Evolutionary conservation across 2,888 invertebrate genomes (phyloP).

Genomic region (Lordiphosa fenestrarum): DNA sequence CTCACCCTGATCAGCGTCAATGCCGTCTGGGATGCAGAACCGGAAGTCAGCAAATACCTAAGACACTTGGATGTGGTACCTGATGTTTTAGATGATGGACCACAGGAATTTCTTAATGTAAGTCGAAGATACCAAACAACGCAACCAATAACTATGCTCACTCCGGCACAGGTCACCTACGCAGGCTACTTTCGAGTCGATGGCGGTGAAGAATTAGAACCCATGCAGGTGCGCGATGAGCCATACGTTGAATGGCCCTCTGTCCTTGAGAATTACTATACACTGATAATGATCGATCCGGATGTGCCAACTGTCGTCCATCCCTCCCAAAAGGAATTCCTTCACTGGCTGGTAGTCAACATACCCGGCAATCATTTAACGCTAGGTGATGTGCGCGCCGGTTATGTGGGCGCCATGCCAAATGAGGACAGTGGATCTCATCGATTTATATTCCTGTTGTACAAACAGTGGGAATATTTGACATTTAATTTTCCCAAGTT

Average conservation of each 20-base stretch:
- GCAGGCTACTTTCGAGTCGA: slow-evolving; percentile 80
- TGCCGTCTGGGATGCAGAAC: slow-evolving; percentile 40
- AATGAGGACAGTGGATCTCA: slow-evolving; percentile 87
- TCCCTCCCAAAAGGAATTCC: slow-evolving; percentile 91
- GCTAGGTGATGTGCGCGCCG: slow-evolving; percentile 87
- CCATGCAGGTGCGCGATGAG: slow-evolving; percentile 81
- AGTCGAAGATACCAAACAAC: neutral
- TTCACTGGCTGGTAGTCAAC: slow-evolving; percentile 94
- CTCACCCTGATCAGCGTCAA: neutral
- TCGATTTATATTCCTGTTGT: slow-evolving; percentile 89
- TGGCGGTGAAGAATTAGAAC: slow-evolving; percentile 86
- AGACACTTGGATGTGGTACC: slow-evolving; percentile 77
- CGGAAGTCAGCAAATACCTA: slow-evolving; percentile 75
- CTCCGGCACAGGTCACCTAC: slow-evolving; percentile 60
- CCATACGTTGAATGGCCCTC: slow-evolving; percentile 50
- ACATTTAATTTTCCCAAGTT: slow-evolving; percentile 81
- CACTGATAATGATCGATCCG: slow-evolving; percentile 83
- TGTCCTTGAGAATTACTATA: slow-evolving; percentile 53
- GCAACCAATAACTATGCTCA: neutral
- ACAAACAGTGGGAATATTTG: slow-evolving; percentile 84
- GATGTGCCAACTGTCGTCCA: slow-evolving; percentile 92
- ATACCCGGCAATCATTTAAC: slow-evolving; percentile 86
- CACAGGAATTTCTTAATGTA: slow-evolving; percentile 77
- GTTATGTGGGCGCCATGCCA: slow-evolving; percentile 91
- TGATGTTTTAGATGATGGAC: slow-evolving; percentile 75